phyloP scores from a whole-genome alignment of 2,797 vertebrate species.

The Alcedo quadribrachys region DNA sequence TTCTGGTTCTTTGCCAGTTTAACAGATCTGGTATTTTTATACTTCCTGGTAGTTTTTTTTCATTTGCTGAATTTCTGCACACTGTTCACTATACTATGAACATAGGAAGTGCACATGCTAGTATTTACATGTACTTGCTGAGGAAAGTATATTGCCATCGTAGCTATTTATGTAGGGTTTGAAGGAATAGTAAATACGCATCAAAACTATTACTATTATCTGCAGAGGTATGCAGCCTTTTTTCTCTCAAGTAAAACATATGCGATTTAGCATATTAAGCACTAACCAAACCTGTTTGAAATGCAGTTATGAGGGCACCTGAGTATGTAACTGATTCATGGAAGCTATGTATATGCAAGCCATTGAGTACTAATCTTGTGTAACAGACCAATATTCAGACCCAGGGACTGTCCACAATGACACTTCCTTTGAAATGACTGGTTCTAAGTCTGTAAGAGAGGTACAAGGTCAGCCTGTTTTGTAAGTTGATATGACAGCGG shows the following conservation, averaged over 20 bases:
- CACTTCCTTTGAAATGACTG: not conserved
- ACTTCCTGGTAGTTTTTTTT: not conserved
- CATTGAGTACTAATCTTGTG: not conserved
- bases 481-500: not conserved
- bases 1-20: not conserved
- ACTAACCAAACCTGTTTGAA: not conserved
- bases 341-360: not conserved
- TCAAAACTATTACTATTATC: not conserved
- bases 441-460: not conserved
- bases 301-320: not conserved
- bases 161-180: not conserved
- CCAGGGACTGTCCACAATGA: not conserved
- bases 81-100: not conserved
- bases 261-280: not conserved
- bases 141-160: conserved; percentile 29
- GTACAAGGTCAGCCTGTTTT: not conserved
- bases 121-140: conserved; percentile 1
- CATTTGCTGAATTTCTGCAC: not conserved
- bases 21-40: not conserved
- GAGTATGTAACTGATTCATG: not conserved
- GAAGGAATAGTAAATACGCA: not conserved
- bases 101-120: not conserved
- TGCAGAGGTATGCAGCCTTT: not conserved
- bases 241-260: not conserved
- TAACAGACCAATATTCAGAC: not conserved